These are phyloP conservation scores for Cryptoblepharus egeriae DNA, from an alignment of 2,797 vertebrate species.

Conservation along the genomic window DNA sequence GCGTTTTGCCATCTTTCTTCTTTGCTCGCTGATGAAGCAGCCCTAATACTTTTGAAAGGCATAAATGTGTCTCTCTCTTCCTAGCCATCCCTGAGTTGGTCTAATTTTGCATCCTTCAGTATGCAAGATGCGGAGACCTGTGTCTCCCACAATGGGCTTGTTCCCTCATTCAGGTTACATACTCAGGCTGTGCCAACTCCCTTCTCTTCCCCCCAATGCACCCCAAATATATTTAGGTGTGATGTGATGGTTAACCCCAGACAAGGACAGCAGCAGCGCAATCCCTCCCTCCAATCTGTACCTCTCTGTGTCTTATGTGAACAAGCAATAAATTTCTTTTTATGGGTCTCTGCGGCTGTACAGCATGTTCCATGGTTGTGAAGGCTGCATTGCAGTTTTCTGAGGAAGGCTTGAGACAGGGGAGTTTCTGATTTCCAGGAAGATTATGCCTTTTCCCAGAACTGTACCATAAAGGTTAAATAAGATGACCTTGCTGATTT, in stretches of 20 bases:
- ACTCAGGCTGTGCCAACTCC: background rate
- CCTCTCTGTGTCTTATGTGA: background rate
- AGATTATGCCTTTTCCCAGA: background rate
- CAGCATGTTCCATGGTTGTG: background rate
- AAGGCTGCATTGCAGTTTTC: background rate
- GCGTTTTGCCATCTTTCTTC: background rate
- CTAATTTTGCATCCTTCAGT: background rate
- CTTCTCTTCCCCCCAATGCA: no score
- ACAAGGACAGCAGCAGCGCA: no score
- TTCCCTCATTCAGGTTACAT: background rate
- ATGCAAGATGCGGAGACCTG: background rate
- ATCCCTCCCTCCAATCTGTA: background rate
- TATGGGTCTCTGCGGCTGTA: background rate
- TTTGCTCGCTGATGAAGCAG: background rate
- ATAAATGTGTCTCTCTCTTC: background rate
- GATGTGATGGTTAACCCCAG: no score
- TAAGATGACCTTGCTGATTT: no score
- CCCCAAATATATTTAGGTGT: background rate
- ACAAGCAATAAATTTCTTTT: conserved; percentile 12
- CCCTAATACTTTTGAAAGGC: background rate
- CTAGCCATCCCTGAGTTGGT: no score
- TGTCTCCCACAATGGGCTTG: no score
- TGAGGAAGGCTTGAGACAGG: background rate
- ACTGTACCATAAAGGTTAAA: background rate
- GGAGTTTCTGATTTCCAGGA: background rate